A percentile compares a stretch with the other conserved stretches of the same genome.
Evolutionary conservation across 2,113 vertebrate genomes (phyloP).

Genomic region (Psittacula cyanocephala): DNA sequence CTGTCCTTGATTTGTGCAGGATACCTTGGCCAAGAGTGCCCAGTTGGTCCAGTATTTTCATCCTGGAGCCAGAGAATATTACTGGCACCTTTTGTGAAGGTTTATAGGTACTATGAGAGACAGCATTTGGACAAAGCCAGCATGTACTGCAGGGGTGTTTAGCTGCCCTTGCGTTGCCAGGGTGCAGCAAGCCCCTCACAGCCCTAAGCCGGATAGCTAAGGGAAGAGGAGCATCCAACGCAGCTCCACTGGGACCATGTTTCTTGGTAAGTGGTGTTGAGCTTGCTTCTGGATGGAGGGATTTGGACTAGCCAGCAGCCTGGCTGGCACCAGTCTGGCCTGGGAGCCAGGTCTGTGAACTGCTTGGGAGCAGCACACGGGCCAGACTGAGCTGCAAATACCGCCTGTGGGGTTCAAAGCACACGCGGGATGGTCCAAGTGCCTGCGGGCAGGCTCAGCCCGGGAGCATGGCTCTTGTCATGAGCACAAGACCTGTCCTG

Average conservation of each 20-base stretch:
- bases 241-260: background rate
- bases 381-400: accelerated
- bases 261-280: background rate
- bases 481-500: accelerated
- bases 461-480: accelerated
- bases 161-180: background rate
- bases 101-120: background rate
- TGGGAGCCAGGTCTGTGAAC: background rate
- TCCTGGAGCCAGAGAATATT: background rate
- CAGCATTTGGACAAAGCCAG: background rate
- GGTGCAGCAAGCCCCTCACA: background rate
- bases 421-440: accelerated
- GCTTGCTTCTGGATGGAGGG: background rate
- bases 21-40: background rate
- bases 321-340: accelerated
- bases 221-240: accelerated
- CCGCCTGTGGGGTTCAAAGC: accelerated
- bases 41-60: background rate
- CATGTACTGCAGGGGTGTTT: accelerated
- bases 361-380: background rate
- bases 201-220: accelerated
- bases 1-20: background rate
- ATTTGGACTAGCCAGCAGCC: background rate
- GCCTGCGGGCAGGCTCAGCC: background rate
- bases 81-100: background rate